These are phyloP conservation scores for Drepana falcataria DNA, from an alignment of 2,888 invertebrate species.

Conservation along the genomic window DNA sequence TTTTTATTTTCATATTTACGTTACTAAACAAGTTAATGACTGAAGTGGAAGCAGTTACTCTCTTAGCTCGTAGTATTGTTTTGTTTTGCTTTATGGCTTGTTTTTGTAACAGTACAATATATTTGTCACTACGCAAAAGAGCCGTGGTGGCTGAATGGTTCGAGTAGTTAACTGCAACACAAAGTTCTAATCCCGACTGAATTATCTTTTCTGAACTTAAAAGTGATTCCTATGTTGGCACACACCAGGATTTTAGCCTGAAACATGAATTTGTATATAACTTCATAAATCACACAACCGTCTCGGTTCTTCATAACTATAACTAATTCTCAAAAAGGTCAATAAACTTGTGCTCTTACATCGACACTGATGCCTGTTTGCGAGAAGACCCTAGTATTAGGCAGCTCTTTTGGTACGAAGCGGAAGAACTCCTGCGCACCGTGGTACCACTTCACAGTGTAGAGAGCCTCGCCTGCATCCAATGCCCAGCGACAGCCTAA, in stretches of 20 bases:
- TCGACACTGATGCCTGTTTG: constrained; percentile 83
- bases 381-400: constrained; percentile 86
- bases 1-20: constrained; percentile 29
- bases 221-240: too few species aligned
- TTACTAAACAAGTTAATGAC: constrained; percentile 24
- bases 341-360: constrained; percentile 73
- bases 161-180: too few species aligned
- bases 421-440: constrained; percentile 87
- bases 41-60: constrained; percentile 23
- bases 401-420: constrained; percentile 88
- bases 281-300: too few species aligned
- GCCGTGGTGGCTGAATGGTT: too few species aligned
- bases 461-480: constrained; percentile 83
- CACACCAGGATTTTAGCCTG: too few species aligned
- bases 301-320: too few species aligned
- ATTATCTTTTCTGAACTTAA: too few species aligned
- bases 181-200: too few species aligned
- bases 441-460: constrained; percentile 91
- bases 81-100: constrained; percentile 14
- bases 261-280: too few species aligned
- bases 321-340: constrained; percentile 1
- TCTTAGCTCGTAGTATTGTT: constrained; percentile 14
- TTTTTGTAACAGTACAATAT: constrained; percentile 1
- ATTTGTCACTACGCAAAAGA: too few species aligned
- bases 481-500: constrained; percentile 86